Evolutionary conservation across 2,888 invertebrate species (phyloP).

Genomic region (Pterostichus niger): DNA sequence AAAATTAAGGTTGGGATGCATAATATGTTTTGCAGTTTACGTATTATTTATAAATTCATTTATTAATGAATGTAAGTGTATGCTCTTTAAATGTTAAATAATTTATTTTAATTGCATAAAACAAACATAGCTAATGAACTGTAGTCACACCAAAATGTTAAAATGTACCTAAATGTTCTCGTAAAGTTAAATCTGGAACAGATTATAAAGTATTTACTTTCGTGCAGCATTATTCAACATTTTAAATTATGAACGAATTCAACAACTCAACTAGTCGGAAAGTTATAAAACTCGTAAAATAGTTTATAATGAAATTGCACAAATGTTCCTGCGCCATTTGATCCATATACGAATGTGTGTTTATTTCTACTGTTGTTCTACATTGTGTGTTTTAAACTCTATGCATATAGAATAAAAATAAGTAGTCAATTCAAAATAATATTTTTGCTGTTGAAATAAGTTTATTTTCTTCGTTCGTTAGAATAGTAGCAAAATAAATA

Average conservation of each 20-base stretch:
- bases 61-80: neutral
- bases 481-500: too few species aligned
- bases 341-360: neutral
- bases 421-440: too few species aligned
- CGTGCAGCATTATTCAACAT: neutral
- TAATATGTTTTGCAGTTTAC: too few species aligned
- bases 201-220: too few species aligned
- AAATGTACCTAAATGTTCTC: neutral
- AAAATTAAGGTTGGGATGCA: neutral
- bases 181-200: neutral
- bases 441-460: too few species aligned
- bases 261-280: neutral
- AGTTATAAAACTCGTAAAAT: conserved; percentile 13
- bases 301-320: conserved; percentile 10
- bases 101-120: neutral
- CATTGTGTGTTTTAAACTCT: too few species aligned
- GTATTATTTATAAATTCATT: too few species aligned
- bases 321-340: neutral
- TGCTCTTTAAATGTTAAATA: neutral
- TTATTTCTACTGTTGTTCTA: too few species aligned
- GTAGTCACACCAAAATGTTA: neutral
- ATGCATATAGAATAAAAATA: too few species aligned
- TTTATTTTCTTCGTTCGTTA: too few species aligned
- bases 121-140: neutral
- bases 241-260: conserved; percentile 27